Base-by-base conservation (phyloP, 2,113 vertebrate species). In the Malurus elegans region DNA sequence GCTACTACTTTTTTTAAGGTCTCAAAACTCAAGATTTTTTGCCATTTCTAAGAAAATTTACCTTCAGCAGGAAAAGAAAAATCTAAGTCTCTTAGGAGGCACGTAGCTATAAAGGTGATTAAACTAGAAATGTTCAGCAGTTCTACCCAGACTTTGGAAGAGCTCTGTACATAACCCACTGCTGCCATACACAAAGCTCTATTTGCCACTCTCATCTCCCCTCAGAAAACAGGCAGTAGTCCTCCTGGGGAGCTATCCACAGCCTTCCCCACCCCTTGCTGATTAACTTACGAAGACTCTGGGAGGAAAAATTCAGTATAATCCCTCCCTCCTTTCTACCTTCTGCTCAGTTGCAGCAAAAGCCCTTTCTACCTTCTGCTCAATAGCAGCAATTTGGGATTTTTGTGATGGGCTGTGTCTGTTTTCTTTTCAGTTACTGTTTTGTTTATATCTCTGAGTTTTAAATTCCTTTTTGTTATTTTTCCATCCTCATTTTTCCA, bases 221-320 rank as follows among this genome's bases (percentile, higher is more conserved):
- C 20, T 24, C 26, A 8, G 29, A 45, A 53, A 58, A 10, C 21
- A 47, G 0, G 2, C 54, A 32, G 2, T 1, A 4, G 0, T 6
- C 1, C 24, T 19, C 12, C 38, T 15, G 40, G 11, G 6, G 26
- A 9, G 2, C 56, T 48, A 50, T 21, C 9, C 3, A 54, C 7
- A 57, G 4, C 51, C 32, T 65, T 70, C 23, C 45, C 23, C 53
- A 82, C 4, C 32, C 32, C 28, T 65, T 5, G 4, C 20, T 82
- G 76, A 76, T 54, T 51, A 32, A 62, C 15, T 48, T 83, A 47
- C 70, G 8, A 17, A 36, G 21, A 8, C 29, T 73, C 51, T 86
- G 66, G 64, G 85, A 73, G 67, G 38, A 29, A 31, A 83, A 88
- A 66, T 31, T 70, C 64, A 73, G 31, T 83, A 54, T 47, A 92